Evolutionary conservation across 2,797 vertebrate genomes (phyloP).

Genomic region (Antrozous pallidus): DNA sequence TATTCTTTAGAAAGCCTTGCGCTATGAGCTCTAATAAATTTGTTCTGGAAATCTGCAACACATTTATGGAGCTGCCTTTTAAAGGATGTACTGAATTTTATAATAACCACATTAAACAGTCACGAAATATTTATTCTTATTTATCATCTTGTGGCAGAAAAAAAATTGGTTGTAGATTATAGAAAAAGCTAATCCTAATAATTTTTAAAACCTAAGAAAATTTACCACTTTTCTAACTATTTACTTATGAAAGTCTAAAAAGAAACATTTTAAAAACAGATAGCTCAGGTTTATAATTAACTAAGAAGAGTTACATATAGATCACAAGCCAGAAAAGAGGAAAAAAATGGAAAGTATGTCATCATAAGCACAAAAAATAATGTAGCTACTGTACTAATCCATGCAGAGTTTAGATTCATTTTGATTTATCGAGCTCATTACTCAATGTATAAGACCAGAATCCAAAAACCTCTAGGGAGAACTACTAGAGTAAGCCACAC

Average conservation of each 20-base stretch:
- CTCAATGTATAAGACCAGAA: background rate
- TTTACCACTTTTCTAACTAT: background rate
- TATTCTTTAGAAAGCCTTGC: background rate
- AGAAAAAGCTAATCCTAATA: background rate
- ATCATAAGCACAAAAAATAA: background rate
- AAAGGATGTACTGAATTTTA: conserved; percentile 39
- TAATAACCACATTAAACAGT: conserved; percentile 33
- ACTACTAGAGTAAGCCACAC: background rate
- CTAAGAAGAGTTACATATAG: background rate
- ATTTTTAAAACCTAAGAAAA: conserved; percentile 39
- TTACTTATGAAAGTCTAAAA: conserved; percentile 39
- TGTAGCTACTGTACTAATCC: background rate
- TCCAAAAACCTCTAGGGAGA: background rate
- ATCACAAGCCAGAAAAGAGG: background rate
- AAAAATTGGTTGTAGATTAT: background rate
- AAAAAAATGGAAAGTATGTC: background rate
- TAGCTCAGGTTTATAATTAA: background rate
- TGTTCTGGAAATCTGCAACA: conserved; percentile 26
- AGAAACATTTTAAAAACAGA: background rate
- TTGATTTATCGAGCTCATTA: background rate
- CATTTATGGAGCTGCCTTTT: conserved; percentile 35
- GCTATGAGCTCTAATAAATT: conserved; percentile 28
- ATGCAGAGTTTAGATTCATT: background rate
- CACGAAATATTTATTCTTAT: conserved; percentile 50
- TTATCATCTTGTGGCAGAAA: conserved; percentile 20